Evolutionary conservation across 2,113 vertebrate species (phyloP).

Genomic region (Cromileptes altivelis): DNA sequence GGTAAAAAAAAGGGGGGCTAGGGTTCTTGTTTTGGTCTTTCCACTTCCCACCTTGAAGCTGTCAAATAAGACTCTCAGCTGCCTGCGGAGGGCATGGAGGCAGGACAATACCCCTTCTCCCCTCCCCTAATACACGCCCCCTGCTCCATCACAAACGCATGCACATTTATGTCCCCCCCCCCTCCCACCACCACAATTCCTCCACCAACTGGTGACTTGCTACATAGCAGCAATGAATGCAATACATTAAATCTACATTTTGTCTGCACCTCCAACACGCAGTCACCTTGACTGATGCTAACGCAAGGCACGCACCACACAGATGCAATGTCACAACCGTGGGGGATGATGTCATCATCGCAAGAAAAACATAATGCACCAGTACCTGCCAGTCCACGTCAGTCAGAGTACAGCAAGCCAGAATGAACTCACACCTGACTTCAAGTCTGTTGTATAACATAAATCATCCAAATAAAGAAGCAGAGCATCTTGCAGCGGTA

Average conservation of each 20-base stretch:
- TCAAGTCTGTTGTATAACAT: not conserved
- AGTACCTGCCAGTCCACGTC: slow-evolving; percentile 44
- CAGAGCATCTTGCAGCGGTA: not conserved
- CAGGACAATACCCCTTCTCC: slow-evolving; percentile 79
- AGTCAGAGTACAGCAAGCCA: slow-evolving; percentile 8
- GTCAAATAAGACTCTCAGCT: slow-evolving; percentile 86
- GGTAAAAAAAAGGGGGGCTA: slow-evolving; percentile 72
- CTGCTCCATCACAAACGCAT: slow-evolving; percentile 68
- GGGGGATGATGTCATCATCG: slow-evolving; percentile 71
- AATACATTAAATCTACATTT: slow-evolving; percentile 33
- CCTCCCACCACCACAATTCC: slow-evolving; percentile 6
- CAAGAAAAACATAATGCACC: slow-evolving; percentile 59
- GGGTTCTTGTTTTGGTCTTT: slow-evolving; percentile 88
- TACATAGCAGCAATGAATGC: slow-evolving; percentile 56
- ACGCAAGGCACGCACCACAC: not conserved
- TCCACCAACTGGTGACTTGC: slow-evolving; percentile 63
- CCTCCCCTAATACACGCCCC: slow-evolving; percentile 74
- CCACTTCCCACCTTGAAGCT: slow-evolving; percentile 89
- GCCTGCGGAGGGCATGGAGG: slow-evolving; percentile 80
- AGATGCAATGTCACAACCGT: slow-evolving; percentile 49
- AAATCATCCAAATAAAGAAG: not conserved
- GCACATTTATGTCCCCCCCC: slow-evolving; percentile 47
- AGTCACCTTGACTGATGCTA: slow-evolving; percentile 66
- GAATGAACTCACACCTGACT: not conserved
- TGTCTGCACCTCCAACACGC: slow-evolving; percentile 4